A percentile compares a stretch with the other conserved stretches of the same genome.
These are phyloP conservation scores for Mechanitis messenoides DNA, from an alignment of 2,888 invertebrate genomes.

Conservation along the genomic window DNA sequence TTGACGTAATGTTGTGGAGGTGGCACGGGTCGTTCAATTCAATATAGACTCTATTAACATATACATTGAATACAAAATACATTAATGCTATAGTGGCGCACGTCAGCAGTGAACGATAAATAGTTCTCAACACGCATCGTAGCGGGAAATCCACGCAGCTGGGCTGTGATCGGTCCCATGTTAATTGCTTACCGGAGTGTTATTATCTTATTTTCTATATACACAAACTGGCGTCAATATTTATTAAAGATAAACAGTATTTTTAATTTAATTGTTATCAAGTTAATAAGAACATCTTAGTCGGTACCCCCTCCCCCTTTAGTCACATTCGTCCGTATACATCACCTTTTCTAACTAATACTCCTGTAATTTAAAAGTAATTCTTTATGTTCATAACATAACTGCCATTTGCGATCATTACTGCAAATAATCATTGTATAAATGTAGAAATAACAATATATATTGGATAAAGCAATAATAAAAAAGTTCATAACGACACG, in stretches of 20 bases:
- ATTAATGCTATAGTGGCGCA: slow-evolving; percentile 43
- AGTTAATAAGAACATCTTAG: no score
- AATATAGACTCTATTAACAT: slow-evolving; percentile 56
- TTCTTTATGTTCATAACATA: no score
- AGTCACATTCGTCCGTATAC: no score
- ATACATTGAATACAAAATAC: slow-evolving; percentile 44
- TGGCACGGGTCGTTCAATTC: slow-evolving; percentile 46
- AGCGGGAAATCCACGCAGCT: slow-evolving; percentile 74
- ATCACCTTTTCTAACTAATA: no score
- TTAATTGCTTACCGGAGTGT: slow-evolving; percentile 62
- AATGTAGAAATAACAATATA: no score
- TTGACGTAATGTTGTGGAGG: slow-evolving; percentile 72
- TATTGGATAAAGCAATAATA: no score
- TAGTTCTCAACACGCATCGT: slow-evolving; percentile 70
- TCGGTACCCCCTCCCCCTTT: no score
- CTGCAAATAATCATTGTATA: no score
- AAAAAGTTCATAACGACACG: no score
- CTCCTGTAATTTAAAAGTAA: no score
- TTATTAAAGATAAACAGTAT: slow-evolving; percentile 9
- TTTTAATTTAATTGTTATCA: no score
- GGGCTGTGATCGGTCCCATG: slow-evolving; percentile 65
- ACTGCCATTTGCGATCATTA: no score
- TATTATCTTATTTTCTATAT: slow-evolving; percentile 48
- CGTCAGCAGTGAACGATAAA: slow-evolving; percentile 70
- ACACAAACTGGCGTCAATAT: slow-evolving; percentile 23